phyloP scores from a whole-genome alignment of 2,113 vertebrate genomes.

The Dromaius novaehollandiae region DNA sequence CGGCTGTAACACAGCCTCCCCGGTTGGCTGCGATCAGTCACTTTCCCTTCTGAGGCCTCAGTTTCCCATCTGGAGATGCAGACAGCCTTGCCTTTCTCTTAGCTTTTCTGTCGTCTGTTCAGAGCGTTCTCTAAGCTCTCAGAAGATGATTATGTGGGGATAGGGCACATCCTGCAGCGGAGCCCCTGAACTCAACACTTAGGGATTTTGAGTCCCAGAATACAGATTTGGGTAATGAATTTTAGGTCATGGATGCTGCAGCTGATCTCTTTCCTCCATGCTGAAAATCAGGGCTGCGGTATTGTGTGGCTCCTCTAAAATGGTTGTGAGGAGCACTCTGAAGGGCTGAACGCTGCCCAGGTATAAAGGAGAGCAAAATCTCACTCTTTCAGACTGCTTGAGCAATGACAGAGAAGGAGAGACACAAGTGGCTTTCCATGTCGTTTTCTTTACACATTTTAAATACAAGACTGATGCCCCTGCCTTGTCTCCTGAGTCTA shows the following conservation, averaged over 20 bases:
- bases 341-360: neutral
- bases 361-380: neutral
- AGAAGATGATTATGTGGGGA: fast-evolving
- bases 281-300: fast-evolving
- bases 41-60: neutral
- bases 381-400: neutral
- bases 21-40: neutral
- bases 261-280: neutral
- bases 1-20: neutral
- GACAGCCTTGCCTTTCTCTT: neutral
- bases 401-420: neutral
- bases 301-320: neutral
- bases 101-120: neutral
- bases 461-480: neutral
- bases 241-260: neutral
- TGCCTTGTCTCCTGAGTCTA: neutral
- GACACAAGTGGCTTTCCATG: neutral
- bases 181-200: neutral
- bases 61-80: neutral
- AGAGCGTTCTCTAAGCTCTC: neutral
- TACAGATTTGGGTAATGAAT: neutral
- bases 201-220: neutral
- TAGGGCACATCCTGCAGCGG: neutral
- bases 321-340: fast-evolving
- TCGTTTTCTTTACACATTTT: neutral